Base-by-base conservation (phyloP, 2,797 vertebrate species). In the Tamandua tetradactyla region DNA sequence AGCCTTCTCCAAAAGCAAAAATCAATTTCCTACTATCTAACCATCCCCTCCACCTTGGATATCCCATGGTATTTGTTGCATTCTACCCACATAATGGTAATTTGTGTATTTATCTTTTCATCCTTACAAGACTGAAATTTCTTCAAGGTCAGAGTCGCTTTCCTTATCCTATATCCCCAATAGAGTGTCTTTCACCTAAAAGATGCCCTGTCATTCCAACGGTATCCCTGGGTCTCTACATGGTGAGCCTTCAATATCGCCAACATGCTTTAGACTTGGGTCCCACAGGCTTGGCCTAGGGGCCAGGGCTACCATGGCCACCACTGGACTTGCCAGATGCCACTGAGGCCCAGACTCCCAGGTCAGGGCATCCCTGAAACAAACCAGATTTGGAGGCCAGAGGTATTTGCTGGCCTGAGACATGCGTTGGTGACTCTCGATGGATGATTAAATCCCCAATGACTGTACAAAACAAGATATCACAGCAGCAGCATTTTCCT, bases 401-500 rank as follows among this genome's bases (percentile, higher is more conserved):
- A 17, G 25, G 13, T 3, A 18, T 13, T 47, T 7, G 3, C 49
- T 6, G 12, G 32, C n/a, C 82, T 90, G 79, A 42, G 23, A 11
- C 3, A 5, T 1, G 35, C 30, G 11, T n/a, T 25, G 22, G 27
- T 9, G 18, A 75, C 59, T 59, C 35, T 49, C 27, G 30, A 1
- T 0, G 23, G 30, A 37, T 0, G 0, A 11, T 11, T 6, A 35
- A 85, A 32, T 8, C 32, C 5, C 10, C 62, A n/a, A 55, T 20
- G 68, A 23, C 3, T 7, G 44, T 47, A 20, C 5, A 13, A 20
- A 37, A 80, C 2, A 6, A 35, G n/a, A 12, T 12, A 15, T 12
- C 30, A 1, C 3, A 25, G 78, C 49, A 76, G 22, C 9, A 23
- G 7, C 13, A 12, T 2, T n/a, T 25, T 7, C 47, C 40, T 22